Conservation (phyloP, 1,140 invertebrate species). For the Drosophila insularis region DNA sequence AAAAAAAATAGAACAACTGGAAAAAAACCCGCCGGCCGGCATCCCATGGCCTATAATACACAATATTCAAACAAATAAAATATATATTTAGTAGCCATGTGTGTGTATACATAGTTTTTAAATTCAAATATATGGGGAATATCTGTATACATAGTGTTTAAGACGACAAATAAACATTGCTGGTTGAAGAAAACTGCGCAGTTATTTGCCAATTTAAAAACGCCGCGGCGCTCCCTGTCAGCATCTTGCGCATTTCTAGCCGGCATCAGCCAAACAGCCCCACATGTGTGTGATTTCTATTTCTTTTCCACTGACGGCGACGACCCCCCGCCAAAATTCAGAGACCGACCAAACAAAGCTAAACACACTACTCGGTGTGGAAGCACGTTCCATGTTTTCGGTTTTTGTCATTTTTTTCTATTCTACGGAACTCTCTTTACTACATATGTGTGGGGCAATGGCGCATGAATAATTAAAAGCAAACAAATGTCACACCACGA, state of each 20-base stretch:
- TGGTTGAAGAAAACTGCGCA: conserved; percentile 46
- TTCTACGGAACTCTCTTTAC: conserved; percentile 21
- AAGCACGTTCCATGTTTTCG: conserved; percentile 38
- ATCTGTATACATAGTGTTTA: neutral
- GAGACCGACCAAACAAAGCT: conserved; percentile 3
- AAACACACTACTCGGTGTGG: conserved; percentile 1
- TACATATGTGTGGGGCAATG: conserved; percentile 13
- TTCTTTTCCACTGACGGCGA: neutral
- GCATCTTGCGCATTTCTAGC: conserved; percentile 21
- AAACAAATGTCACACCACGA: conserved; percentile 17
- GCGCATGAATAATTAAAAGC: conserved; percentile 46
- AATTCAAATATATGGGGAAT: conserved; percentile 25
- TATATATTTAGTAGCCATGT: neutral
- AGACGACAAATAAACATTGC: conserved; percentile 30
- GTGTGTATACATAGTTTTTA: conserved; percentile 18
- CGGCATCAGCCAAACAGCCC: conserved; percentile 18
- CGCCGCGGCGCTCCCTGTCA: conserved; percentile 10
- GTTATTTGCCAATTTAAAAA: conserved; percentile 26
- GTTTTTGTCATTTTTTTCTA: neutral
- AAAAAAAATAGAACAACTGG: conserved; percentile 28
- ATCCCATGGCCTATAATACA: conserved; percentile 40
- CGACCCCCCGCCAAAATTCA: neutral
- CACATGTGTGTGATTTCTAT: conserved; percentile 8
- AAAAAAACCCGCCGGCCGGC: conserved; percentile 50
- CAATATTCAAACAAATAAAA: neutral